Base-by-base conservation (phyloP, 1,140 invertebrate genomes). In the Hydropsyche tenuis region DNA sequence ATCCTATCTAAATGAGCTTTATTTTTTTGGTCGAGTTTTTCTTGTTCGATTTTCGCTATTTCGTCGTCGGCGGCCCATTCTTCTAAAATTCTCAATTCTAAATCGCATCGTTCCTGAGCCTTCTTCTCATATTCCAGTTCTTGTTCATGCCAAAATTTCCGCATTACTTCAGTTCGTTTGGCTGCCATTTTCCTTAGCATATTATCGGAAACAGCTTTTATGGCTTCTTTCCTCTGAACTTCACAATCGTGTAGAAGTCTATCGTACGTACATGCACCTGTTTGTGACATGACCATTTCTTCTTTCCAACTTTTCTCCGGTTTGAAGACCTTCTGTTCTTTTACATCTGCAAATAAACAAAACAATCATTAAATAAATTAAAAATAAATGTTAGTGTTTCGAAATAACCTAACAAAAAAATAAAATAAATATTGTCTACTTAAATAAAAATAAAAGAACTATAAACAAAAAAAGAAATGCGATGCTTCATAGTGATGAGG, bases 1-100 rank as follows among this genome's bases (percentile, higher is more conserved):
- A 85, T 84, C 46, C 82, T 85, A 42, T 85, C 83, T 53, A 83
- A 81, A 25, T 82, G 79, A 69, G 76, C 81, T 64, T 81, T 80
- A 51, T 83, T 79, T 74, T 85, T 81, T 78, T 83, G 81, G 45
- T 81, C 69, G 64, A 82, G 81, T 11, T 81, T 81, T 64, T 80
- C 81, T 73, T 85, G 81, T 65, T 84, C 78, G 5, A 84, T 75
- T 56, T 78, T 78, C 45, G 80, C 65, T 70, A 84, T 83, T 64
- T 83, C 82, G 80, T 85, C 85, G 16, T 84, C 83, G 69, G 78
- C 75, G 22, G 82, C 73, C 76, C 56, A 77, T 73, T 82, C 79
- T 77, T 84, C 81, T 27, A 82, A 78, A 76, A 86, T 80, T 77
- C 83, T 81, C 30, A 83, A 70, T 78, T 84, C 84, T 73, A 79